Conservation (phyloP, 2,113 vertebrate species). For the Typhlomys cinereus region DNA sequence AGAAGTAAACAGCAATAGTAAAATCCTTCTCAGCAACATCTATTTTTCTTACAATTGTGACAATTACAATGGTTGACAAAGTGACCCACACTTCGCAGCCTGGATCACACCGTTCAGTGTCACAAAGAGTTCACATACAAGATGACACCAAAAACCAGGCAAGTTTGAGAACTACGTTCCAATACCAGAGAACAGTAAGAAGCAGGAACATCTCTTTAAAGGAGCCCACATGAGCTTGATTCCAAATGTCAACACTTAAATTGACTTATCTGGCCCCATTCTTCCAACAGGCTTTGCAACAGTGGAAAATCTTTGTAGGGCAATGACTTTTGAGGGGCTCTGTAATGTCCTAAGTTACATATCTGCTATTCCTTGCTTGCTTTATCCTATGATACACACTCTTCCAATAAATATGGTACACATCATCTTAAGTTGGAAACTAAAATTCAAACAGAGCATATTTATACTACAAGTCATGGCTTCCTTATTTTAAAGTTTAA, state of each 20-base stretch:
- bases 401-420: background rate
- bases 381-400: background rate
- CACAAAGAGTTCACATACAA: background rate
- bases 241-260: background rate
- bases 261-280: background rate
- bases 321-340: background rate
- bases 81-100: too few relatives aligned
- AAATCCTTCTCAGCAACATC: background rate
- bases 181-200: background rate
- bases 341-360: background rate
- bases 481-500: constrained; percentile 14
- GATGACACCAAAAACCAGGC: background rate
- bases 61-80: background rate
- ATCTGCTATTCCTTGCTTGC: background rate
- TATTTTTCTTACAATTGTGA: background rate
- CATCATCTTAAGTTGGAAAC: background rate
- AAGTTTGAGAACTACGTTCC: background rate
- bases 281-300: background rate
- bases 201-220: background rate
- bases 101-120: background rate
- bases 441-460: background rate
- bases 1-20: too few relatives aligned
- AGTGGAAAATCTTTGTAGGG: background rate
- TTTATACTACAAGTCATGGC: background rate
- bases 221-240: background rate